A percentile compares a stretch with the other conserved stretches of the same genome.
phyloP scores from a whole-genome alignment of 1,140 invertebrate genomes.

The Caenorhabditis tropicalis region DNA sequence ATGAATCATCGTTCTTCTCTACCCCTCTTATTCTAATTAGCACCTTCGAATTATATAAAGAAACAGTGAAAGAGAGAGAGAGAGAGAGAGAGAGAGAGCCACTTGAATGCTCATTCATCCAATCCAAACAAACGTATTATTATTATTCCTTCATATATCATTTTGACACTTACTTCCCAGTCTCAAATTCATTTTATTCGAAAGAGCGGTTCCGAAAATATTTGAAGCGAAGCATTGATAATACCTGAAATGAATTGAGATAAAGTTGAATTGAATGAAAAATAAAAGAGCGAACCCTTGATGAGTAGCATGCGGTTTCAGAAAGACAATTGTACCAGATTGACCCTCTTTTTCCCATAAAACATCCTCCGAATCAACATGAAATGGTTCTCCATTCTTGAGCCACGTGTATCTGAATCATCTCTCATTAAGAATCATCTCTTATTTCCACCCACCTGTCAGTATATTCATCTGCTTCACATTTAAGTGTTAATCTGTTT shows the following conservation, averaged over 20 bases:
- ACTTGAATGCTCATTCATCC: slow-evolving; percentile 26
- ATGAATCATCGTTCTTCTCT: not conserved
- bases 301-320: slow-evolving; percentile 55
- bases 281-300: slow-evolving; percentile 46
- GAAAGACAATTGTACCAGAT: slow-evolving; percentile 61
- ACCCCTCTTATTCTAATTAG: slow-evolving; percentile 22
- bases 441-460: slow-evolving; percentile 45
- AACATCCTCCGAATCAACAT: slow-evolving; percentile 57
- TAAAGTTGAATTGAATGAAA: slow-evolving; percentile 72
- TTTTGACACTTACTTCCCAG: slow-evolving; percentile 56
- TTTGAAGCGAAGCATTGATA: slow-evolving; percentile 92
- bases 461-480: slow-evolving; percentile 47
- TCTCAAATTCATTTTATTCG: slow-evolving; percentile 81
- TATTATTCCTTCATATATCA: not conserved
- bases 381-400: slow-evolving; percentile 61
- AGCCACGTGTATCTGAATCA: slow-evolving; percentile 62
- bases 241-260: slow-evolving; percentile 10
- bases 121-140: slow-evolving; percentile 3
- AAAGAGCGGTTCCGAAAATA: slow-evolving; percentile 88
- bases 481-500: slow-evolving; percentile 29
- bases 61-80: no score
- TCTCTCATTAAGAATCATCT: not conserved
- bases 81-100: no score
- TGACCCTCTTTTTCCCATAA: slow-evolving; percentile 58
- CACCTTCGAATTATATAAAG: not conserved